Percentiles rank a stretch among this genome's conserved stretches.
phyloP scores from a whole-genome alignment of 2,797 vertebrate species.

The Picus viridis region DNA sequence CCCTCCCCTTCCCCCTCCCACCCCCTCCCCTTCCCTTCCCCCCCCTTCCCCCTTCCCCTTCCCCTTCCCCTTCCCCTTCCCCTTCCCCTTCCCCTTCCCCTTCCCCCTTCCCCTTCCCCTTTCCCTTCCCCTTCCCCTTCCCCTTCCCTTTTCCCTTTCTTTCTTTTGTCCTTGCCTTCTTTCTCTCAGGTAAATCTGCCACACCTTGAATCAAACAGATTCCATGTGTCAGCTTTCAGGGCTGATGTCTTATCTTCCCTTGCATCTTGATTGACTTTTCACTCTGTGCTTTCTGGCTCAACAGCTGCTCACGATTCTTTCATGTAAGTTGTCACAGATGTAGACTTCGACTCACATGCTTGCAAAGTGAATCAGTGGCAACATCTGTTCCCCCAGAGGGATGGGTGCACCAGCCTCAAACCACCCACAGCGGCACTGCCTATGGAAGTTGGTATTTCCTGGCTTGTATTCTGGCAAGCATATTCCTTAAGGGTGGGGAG shows the following conservation, averaged over 20 bases:
- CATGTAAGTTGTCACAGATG: conserved; percentile 63
- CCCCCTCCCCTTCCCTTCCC: no score
- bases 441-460: conserved; percentile 63
- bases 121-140: not conserved
- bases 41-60: not conserved
- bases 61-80: no score
- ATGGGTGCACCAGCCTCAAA: conserved; percentile 44
- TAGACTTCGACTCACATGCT: conserved; percentile 43
- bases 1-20: no score
- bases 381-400: conserved; percentile 60
- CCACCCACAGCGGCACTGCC: conserved; percentile 45
- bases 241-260: conserved; percentile 16
- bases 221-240: not conserved
- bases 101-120: not conserved
- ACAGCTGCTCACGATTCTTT: conserved; percentile 54
- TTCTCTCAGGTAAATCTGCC: conserved; percentile 16
- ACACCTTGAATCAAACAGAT: not conserved
- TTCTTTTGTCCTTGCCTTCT: not conserved
- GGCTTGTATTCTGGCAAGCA: not conserved
- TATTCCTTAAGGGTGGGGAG: not conserved
- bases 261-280: conserved; percentile 50
- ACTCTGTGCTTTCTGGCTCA: conserved; percentile 24
- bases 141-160: not conserved
- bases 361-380: conserved; percentile 67
- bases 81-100: not conserved